A percentile compares a stretch with the other conserved stretches of the same genome.
These are phyloP conservation scores for Ligdia adustata DNA, from an alignment of 2,888 invertebrate species.

Conservation along the genomic window DNA sequence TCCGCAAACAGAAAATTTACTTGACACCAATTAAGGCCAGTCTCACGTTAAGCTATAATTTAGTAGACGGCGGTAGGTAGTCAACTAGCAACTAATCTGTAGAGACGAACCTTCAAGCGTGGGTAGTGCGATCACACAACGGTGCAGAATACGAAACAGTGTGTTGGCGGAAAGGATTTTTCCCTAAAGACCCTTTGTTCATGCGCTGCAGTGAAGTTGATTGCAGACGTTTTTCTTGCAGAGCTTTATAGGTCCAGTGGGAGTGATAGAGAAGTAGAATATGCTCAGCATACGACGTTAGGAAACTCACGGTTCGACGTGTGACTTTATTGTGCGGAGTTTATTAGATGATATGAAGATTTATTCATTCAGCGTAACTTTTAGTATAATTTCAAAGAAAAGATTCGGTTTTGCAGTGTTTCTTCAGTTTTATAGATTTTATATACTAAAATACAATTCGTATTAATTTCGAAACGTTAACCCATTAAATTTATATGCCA, in stretches of 20 bases:
- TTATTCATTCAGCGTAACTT: too few relatives aligned
- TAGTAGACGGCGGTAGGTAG: conserved; percentile 20
- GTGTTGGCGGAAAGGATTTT: conserved; percentile 27
- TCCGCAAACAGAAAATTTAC: conserved; percentile 38
- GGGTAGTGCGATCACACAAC: conserved; percentile 7
- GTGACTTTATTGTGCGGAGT: conserved; percentile 8
- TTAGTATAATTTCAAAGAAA: too few relatives aligned
- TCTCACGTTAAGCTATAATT: conserved; percentile 32
- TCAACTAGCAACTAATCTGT: conserved; percentile 15
- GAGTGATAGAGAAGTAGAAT: conserved; percentile 21
- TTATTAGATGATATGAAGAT: conserved; percentile 2
- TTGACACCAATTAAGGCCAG: conserved; percentile 39
- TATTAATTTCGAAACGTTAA: too few relatives aligned
- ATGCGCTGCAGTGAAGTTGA: conserved; percentile 34
- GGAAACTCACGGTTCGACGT: conserved; percentile 6
- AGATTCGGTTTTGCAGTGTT: too few relatives aligned
- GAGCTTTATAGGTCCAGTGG: conserved; percentile 31
- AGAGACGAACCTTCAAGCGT: not conserved
- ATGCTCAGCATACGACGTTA: conserved; percentile 11
- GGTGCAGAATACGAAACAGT: conserved; percentile 13
- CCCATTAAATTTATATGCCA: not conserved
- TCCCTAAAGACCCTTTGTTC: conserved; percentile 36
- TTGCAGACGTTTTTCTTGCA: conserved; percentile 34
- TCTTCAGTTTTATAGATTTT: too few relatives aligned
- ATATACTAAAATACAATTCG: too few relatives aligned